These are phyloP conservation scores for Pterois miles DNA, from an alignment of 2,797 vertebrate species.

Conservation along the genomic window DNA sequence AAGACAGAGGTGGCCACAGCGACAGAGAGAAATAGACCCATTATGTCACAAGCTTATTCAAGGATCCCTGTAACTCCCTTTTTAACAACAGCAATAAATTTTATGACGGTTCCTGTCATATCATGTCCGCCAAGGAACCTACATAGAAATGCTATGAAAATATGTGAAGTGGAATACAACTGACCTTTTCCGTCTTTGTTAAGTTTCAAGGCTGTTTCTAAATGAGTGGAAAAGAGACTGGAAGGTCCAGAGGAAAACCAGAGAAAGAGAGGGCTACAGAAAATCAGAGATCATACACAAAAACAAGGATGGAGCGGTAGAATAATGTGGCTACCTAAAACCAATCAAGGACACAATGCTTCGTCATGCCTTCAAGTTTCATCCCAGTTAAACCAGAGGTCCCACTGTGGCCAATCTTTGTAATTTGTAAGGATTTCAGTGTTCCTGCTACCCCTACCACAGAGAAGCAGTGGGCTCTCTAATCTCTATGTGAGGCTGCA, in stretches of 20 bases:
- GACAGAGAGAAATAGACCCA: constrained; percentile 27
- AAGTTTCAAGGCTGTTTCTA: constrained; percentile 27
- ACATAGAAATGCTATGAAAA: constrained; percentile 43
- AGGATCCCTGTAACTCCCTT: constrained; percentile 45
- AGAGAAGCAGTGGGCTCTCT: constrained; percentile 21
- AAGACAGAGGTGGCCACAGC: neutral
- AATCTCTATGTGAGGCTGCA: constrained; percentile 37
- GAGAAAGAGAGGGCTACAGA: neutral
- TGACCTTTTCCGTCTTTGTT: constrained; percentile 35
- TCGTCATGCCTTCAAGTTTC: neutral
- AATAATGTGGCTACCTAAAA: neutral
- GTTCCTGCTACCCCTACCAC: neutral
- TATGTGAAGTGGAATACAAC: constrained; percentile 25
- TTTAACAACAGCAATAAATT: constrained; percentile 64
- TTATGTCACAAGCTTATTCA: constrained; percentile 56
- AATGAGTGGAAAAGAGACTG: neutral
- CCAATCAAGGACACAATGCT: neutral
- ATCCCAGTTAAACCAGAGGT: neutral
- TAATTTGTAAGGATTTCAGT: neutral
- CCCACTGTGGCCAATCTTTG: neutral
- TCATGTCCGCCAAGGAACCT: constrained; percentile 33
- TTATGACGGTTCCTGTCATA: constrained; percentile 42
- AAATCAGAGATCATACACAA: neutral
- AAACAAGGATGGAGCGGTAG: neutral
- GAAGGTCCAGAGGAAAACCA: neutral